Base-by-base conservation (phyloP, 2,113 vertebrate genomes). In the Gymnorhina tibicen region DNA sequence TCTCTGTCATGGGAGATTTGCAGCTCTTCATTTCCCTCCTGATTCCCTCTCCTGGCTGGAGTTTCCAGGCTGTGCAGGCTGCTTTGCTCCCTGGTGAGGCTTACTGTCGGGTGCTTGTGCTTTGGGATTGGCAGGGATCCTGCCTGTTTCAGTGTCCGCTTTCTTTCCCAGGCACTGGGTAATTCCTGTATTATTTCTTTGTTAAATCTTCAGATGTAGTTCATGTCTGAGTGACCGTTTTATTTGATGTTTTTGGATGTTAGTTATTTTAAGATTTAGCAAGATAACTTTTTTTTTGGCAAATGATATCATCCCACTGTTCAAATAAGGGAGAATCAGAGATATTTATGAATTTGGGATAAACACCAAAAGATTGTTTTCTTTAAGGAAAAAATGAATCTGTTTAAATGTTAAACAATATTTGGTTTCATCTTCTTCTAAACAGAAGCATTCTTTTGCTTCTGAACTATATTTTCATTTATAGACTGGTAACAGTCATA, bases 141-240 rank as follows among this genome's bases (percentile, higher is more conserved):
- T 49, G 32, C 60, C n/a, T 0, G 0, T 76, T 67, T 69, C 0
- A 0, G 19, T 39, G 67, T 23, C 42, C 0, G 0, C 33, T 52
- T 17, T 67, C 76, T 91, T 90, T 88, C 89, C 63, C 79, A 94
- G 72, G 44, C 56, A 11, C 3, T 30, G 58, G 80, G n/a, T 82
- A 56, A 33, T 35, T 78, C 47, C 55, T 47, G 11, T 32, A 33
- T 78, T 28, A 84, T 76, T 14, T 46, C 76, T 84, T 88, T 80
- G 53, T 87, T 77, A 79, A 79, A 62, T 73, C 64, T 82, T 58
- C 77, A 68, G 73, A 72, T 68, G 35, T 9, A 52, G 22, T 58
- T 92, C 64, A 44, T 28, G 44, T 76, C 62, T 72, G 58, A 79
- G 37, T 52, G 74, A 60, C 18, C 39, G n/a, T 75, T 81, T 37